Base-by-base conservation (phyloP, 2,888 invertebrate species). In the Tolmerus cingulatus region DNA sequence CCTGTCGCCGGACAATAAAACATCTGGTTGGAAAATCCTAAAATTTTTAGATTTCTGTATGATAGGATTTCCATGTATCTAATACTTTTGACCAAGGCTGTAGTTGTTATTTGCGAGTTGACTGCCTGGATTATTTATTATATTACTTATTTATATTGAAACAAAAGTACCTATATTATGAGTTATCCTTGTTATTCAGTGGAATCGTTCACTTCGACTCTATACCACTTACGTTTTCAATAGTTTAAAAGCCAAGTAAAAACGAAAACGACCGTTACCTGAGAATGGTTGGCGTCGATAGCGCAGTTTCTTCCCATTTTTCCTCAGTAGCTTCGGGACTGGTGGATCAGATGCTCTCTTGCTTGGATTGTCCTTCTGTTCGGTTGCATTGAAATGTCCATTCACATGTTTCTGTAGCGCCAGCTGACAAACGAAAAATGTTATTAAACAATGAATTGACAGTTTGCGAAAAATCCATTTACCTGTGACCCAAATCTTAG, bases 321-420 rank as follows among this genome's bases (percentile, higher is more conserved):
- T 95, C 89, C 97, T 94, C 89, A 97, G 95, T 89, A 97, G 93
- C 92, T 98, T 98, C 81, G 95, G 94, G 90, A 96, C 95, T 23
- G 95, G 94, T 88, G 96, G 96, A 90, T 96, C 96, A 34, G 96
- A 94, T 81, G 96, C 95, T 91, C 96, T 96, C 92, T 95, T 96
- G 89, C 93, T 93, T 89, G 93, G 92, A 90, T 92, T 94, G 89
- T 93, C 94, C 89, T 92, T 92, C 37, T 89, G 92, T 88, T 93
- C 93, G 89, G 94, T 95, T 87, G 94, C 93, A 91, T 93, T 94
- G 93, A 98, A 98, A 92, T 98, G 98, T 90, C 96, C 95, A 93
- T 98, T 98, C 85, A 98, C 98, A 91, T 99, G 98, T 90, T 98
- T 95, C 93, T 98, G 97, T 90, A 98, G 93, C 88, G 97, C 95